Evolutionary conservation across 2,888 invertebrate species (phyloP).

Genomic region (Macaria notata): DNA sequence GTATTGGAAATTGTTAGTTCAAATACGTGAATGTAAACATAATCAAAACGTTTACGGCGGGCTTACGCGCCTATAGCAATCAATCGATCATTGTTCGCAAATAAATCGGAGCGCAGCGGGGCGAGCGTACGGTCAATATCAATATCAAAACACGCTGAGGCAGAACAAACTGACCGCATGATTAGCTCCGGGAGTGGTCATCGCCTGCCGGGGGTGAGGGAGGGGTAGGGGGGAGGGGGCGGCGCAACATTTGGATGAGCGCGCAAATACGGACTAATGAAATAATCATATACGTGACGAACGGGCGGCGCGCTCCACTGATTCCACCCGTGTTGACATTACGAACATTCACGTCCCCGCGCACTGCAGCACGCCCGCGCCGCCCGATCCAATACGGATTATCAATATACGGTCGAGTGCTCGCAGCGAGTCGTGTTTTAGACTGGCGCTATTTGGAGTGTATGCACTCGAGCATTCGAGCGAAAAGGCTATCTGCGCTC

Average conservation of each 20-base stretch:
- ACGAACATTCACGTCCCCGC: slow-evolving; percentile 40
- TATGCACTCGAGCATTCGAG: slow-evolving; percentile 50
- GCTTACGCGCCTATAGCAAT: slow-evolving; percentile 73
- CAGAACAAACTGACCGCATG: slow-evolving; percentile 82
- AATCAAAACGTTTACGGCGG: slow-evolving; percentile 77
- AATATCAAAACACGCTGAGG: slow-evolving; percentile 82
- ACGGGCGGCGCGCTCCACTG: slow-evolving; percentile 63
- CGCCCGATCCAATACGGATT: slow-evolving; percentile 49
- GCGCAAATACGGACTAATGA: slow-evolving; percentile 80
- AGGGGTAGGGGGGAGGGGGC: slow-evolving; percentile 38
- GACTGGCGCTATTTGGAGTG: slow-evolving; percentile 60
- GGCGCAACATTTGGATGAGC: slow-evolving; percentile 75
- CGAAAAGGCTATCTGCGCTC: slow-evolving; percentile 48
- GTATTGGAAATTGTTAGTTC: slow-evolving; percentile 56
- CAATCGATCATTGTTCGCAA: slow-evolving; percentile 82
- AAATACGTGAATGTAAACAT: slow-evolving; percentile 73
- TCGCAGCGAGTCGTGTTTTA: slow-evolving; percentile 52
- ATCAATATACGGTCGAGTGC: slow-evolving; percentile 63
- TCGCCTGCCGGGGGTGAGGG: slow-evolving; percentile 54
- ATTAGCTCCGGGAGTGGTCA: slow-evolving; percentile 80
- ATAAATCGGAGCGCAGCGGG: slow-evolving; percentile 78
- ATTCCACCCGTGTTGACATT: slow-evolving; percentile 65
- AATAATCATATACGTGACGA: slow-evolving; percentile 82
- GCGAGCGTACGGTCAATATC: slow-evolving; percentile 79
- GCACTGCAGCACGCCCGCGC: slow-evolving; percentile 13